These are phyloP conservation scores for Pelecanoides urinatrix DNA, from an alignment of 2,113 vertebrate species.

Conservation along the genomic window DNA sequence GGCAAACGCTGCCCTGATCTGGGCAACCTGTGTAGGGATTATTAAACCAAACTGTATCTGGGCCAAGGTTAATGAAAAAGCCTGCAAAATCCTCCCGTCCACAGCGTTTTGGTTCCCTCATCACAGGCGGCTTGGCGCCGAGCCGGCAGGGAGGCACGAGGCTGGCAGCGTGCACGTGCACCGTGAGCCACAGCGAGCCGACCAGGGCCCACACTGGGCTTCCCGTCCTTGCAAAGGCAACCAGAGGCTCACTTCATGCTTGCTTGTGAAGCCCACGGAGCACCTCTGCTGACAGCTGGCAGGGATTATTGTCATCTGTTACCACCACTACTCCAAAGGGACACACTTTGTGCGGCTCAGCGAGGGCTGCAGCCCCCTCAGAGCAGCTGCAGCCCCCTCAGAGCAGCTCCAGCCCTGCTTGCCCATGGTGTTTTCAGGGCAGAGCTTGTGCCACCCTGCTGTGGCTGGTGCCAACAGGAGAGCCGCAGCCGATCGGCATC, in stretches of 20 bases:
- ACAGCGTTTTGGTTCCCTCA: neutral
- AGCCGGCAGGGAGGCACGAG: neutral
- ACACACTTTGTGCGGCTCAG: neutral
- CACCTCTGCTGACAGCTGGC: neutral
- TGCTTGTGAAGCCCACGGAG: neutral
- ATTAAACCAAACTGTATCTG: constrained; percentile 26
- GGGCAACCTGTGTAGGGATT: constrained; percentile 28
- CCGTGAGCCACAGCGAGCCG: fast-evolving
- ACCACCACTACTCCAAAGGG: fast-evolving
- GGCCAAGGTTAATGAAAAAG: constrained; percentile 60
- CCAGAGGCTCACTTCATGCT: neutral
- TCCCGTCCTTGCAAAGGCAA: neutral
- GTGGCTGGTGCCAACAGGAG: fast-evolving
- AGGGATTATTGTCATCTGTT: neutral
- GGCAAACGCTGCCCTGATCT: neutral
- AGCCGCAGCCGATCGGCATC: fast-evolving
- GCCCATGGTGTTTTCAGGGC: neutral
- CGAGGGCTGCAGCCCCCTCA: fast-evolving
- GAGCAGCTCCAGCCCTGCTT: neutral
- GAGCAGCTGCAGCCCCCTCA: fast-evolving
- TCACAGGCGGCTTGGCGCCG: neutral
- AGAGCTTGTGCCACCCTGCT: neutral
- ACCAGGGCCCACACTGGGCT: neutral
- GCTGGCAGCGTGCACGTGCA: fast-evolving
- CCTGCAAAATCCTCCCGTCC: neutral